phyloP scores from a whole-genome alignment of 2,888 invertebrate species.

The Hedya salicella region DNA sequence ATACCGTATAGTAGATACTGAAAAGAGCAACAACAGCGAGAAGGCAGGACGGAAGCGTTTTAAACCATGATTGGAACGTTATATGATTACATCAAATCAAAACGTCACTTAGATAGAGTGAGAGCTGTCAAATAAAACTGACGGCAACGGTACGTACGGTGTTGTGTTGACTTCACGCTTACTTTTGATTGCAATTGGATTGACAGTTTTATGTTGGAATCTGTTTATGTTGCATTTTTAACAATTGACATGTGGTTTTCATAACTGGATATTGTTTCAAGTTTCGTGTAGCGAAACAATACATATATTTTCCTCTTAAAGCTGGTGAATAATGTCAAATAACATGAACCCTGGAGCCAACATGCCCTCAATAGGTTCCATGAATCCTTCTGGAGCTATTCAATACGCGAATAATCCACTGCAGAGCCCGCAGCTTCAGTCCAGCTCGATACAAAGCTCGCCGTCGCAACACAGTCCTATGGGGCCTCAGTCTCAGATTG shows the following conservation, averaged over 20 bases:
- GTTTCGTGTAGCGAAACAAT: conserved; percentile 18
- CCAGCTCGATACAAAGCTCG: conserved; percentile 70
- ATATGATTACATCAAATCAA: too few species aligned
- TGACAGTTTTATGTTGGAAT: neutral
- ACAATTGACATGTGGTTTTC: neutral
- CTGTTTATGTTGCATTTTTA: neutral
- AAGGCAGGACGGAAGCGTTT: too few species aligned
- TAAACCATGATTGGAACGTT: too few species aligned
- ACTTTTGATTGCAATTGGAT: neutral
- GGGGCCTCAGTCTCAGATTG: conserved; percentile 68
- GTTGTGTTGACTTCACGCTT: too few species aligned
- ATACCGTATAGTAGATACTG: too few species aligned
- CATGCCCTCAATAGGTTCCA: conserved; percentile 71
- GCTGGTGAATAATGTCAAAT: conserved; percentile 57
- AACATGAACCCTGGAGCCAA: conserved; percentile 63
- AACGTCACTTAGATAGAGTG: too few species aligned
- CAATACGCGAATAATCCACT: conserved; percentile 75
- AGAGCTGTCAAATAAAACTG: too few species aligned
- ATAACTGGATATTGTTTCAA: neutral
- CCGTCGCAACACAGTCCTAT: conserved; percentile 81
- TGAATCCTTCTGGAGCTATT: conserved; percentile 67
- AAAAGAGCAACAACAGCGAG: too few species aligned
- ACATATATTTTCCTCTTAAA: neutral
- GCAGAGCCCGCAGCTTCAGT: conserved; percentile 75
- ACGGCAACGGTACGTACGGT: too few species aligned